phyloP scores from a whole-genome alignment of 1,140 invertebrate species.

The Papilio polyxenes region DNA sequence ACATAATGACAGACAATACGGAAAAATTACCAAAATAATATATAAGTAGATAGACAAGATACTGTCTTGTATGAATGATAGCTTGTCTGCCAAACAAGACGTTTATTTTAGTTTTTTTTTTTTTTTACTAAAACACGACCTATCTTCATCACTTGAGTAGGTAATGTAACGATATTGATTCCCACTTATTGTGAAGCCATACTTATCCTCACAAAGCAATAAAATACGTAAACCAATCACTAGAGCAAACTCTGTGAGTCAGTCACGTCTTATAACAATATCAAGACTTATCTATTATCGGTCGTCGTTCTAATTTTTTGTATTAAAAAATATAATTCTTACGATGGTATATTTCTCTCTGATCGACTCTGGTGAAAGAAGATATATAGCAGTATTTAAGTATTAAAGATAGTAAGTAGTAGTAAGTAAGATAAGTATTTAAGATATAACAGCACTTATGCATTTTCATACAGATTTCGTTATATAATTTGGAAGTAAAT shows the following conservation, averaged over 20 bases:
- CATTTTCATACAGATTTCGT: too few species aligned
- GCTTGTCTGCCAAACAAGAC: background rate
- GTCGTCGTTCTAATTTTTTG: background rate
- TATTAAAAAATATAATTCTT: background rate
- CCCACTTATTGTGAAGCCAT: constrained; percentile 21
- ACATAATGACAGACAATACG: too few species aligned
- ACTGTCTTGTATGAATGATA: too few species aligned
- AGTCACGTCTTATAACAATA: background rate
- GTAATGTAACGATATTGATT: constrained; percentile 1
- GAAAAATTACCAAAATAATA: too few species aligned
- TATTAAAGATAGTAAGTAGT: too few species aligned
- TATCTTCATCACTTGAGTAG: background rate
- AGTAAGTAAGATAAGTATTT: too few species aligned
- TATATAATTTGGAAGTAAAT: too few species aligned
- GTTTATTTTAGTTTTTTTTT: background rate
- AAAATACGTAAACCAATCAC: constrained; percentile 11
- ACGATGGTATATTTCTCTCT: background rate
- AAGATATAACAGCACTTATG: too few species aligned
- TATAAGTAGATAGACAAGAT: too few species aligned
- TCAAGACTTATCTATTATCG: background rate
- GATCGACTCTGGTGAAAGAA: too few species aligned
- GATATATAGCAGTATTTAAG: too few species aligned
- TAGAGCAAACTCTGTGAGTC: constrained; percentile 4
- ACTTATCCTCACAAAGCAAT: constrained; percentile 8
- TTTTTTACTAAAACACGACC: background rate